Evolutionary conservation across 2,888 invertebrate genomes (phyloP).

Genomic region (Drosophila aldrichi): DNA sequence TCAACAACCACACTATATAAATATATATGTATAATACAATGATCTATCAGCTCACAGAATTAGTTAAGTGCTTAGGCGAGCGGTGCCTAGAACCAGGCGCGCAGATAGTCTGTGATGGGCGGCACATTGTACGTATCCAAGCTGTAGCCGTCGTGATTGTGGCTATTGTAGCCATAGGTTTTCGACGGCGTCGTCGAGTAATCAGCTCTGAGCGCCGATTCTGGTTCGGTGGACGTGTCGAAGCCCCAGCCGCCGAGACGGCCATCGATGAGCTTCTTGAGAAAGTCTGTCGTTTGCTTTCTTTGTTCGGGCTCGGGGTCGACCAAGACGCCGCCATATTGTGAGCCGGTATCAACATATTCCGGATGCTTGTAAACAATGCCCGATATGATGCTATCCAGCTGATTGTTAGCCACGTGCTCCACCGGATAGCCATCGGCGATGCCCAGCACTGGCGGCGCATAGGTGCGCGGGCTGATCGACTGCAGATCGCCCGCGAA

Average conservation of each 20-base stretch:
- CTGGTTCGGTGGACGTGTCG: constrained; percentile 54
- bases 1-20: constrained; percentile 1
- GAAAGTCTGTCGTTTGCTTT: constrained; percentile 75
- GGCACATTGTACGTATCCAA: constrained; percentile 64
- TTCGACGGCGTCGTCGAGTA: constrained; percentile 55
- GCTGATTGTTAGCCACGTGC: constrained; percentile 64
- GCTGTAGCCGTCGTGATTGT: constrained; percentile 62
- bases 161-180: constrained; percentile 69
- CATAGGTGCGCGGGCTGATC: constrained; percentile 28
- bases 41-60: background rate
- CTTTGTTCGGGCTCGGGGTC: constrained; percentile 74
- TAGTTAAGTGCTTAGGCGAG: background rate
- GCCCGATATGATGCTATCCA: constrained; percentile 80
- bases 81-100: constrained; percentile 61
- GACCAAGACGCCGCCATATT: constrained; percentile 70
- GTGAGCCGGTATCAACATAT: constrained; percentile 68
- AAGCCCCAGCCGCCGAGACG: constrained; percentile 75
- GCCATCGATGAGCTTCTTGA: constrained; percentile 75
- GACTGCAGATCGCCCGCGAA: constrained; percentile 68
- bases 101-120: constrained; percentile 64
- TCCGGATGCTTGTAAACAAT: constrained; percentile 80
- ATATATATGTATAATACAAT: constrained; percentile 20
- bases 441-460: constrained; percentile 24
- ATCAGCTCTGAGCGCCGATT: constrained; percentile 51
- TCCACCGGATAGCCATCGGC: constrained; percentile 64